A percentile compares a stretch with the other conserved stretches of the same genome.
phyloP scores from a whole-genome alignment of 2,888 invertebrate genomes.

The Anodontia alba region DNA sequence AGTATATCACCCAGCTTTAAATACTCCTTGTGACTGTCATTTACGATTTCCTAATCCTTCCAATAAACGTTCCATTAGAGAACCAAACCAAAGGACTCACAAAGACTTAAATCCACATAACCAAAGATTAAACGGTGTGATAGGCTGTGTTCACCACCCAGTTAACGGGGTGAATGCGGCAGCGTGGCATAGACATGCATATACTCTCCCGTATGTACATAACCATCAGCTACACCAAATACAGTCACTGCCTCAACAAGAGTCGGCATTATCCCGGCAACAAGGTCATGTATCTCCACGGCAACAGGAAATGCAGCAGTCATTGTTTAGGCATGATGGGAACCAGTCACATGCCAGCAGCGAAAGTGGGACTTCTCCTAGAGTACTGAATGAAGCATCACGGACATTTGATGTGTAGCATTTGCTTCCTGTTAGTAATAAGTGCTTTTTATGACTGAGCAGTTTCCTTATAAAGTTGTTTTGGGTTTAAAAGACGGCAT shows the following conservation, averaged over 20 bases:
- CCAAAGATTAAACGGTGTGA: conserved; percentile 54
- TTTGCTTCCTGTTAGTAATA: not conserved
- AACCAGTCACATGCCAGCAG: not conserved
- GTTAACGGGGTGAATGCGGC: conserved; percentile 36
- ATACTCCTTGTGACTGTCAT: conserved; percentile 61
- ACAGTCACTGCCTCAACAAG: conserved; percentile 35
- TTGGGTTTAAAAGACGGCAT: not conserved
- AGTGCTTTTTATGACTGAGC: not conserved
- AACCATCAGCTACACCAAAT: conserved; percentile 36
- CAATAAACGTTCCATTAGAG: conserved; percentile 21
- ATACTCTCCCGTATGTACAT: conserved; percentile 57
- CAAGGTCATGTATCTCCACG: conserved; percentile 8
- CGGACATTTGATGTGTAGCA: conserved; percentile 10
- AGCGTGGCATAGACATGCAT: conserved; percentile 59
- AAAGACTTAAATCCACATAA: conserved; percentile 43
- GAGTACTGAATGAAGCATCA: not conserved
- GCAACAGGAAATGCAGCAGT: conserved; percentile 1
- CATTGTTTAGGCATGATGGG: not conserved
- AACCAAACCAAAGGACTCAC: conserved; percentile 42
- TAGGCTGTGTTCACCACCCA: conserved; percentile 57
- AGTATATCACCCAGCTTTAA: conserved; percentile 54
- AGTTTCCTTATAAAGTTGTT: not conserved
- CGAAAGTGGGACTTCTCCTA: not conserved
- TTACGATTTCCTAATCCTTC: conserved; percentile 38
- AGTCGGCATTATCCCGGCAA: conserved; percentile 8